These are phyloP conservation scores for Thymelicus sylvestris DNA, from an alignment of 2,888 invertebrate genomes.

Conservation along the genomic window DNA sequence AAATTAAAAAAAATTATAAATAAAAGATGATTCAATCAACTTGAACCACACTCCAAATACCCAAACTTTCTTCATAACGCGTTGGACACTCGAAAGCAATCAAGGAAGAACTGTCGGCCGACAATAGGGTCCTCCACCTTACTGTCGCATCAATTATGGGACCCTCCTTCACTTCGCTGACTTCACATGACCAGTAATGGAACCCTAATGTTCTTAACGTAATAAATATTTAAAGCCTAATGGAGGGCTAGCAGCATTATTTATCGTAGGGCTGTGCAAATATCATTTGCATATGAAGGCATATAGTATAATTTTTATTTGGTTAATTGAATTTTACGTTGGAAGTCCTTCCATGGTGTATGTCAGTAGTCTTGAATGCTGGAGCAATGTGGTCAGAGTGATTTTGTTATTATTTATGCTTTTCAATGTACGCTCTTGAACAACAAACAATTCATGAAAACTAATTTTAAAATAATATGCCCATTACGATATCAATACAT, in stretches of 20 bases:
- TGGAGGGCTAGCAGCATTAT: background rate
- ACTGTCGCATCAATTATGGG: constrained; percentile 22
- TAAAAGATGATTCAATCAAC: background rate
- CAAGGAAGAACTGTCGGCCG: constrained; percentile 43
- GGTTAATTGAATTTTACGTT: too few species aligned
- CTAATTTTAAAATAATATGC: too few species aligned
- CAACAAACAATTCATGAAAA: too few species aligned
- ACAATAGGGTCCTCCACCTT: constrained; percentile 23
- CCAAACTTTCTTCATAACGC: constrained; percentile 56
- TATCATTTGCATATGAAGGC: background rate
- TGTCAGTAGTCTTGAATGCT: too few species aligned
- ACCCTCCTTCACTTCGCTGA: constrained; percentile 16
- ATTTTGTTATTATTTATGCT: too few species aligned
- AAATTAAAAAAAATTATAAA: too few species aligned
- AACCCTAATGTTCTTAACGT: constrained; percentile 9
- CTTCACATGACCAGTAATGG: constrained; percentile 17
- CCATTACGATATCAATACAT: too few species aligned
- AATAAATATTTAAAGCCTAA: background rate
- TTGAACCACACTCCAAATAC: constrained; percentile 33
- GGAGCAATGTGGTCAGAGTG: too few species aligned
- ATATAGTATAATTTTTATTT: too few species aligned
- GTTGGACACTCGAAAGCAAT: constrained; percentile 55
- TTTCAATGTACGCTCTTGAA: too few species aligned
- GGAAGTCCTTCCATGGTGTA: too few species aligned
- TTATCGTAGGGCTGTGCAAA: background rate